Evolutionary conservation across 2,113 vertebrate genomes (phyloP).

Genomic region (Excalfactoria chinensis): DNA sequence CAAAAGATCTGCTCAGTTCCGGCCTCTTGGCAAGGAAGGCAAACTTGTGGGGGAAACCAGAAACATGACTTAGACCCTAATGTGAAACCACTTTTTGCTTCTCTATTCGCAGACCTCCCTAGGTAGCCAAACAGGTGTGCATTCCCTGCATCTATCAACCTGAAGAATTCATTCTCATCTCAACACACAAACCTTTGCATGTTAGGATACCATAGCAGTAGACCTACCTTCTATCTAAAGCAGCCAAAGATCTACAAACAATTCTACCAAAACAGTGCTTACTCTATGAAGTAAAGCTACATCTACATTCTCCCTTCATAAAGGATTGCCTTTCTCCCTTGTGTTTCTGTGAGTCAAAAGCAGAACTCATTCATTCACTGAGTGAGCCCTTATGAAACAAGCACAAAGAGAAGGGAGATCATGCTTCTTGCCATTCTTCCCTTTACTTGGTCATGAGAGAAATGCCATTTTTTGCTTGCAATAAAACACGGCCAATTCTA

Average conservation of each 20-base stretch:
- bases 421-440: background rate
- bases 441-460: background rate
- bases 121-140: background rate
- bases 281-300: background rate
- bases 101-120: background rate
- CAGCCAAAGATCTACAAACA: background rate
- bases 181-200: background rate
- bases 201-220: background rate
- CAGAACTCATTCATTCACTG: background rate
- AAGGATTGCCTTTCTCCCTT: background rate
- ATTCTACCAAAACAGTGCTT: background rate
- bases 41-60: background rate
- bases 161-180: background rate
- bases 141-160: background rate
- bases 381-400: background rate
- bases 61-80: background rate
- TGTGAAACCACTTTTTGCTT: background rate
- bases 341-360: background rate
- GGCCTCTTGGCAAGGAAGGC: background rate
- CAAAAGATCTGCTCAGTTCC: conserved; percentile 31
- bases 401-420: background rate
- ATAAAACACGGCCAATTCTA: background rate
- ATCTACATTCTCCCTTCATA: background rate
- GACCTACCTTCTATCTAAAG: background rate
- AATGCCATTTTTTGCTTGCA: background rate